Base-by-base conservation (phyloP, 1,140 invertebrate genomes). In the Polyergus mexicanus region DNA sequence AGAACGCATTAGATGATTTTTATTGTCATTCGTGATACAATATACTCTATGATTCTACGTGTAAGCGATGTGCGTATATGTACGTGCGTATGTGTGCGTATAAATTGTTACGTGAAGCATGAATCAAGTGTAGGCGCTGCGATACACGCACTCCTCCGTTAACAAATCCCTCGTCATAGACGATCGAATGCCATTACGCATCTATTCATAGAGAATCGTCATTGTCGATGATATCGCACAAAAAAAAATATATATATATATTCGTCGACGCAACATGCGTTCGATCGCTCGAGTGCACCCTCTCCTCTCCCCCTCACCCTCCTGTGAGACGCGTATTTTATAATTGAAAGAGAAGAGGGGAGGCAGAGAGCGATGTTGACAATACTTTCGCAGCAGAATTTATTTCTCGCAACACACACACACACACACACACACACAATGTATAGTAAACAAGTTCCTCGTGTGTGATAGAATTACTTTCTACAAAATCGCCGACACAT, bases 11-110 rank as follows among this genome's bases (percentile, higher is more conserved):
- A 76, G 47, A 90, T 90, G 89, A 90, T 80, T 86, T 90, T 90
- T 90, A 90, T 90, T 90, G 44, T 60, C 87, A 83, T 86, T 84
- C 66, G 35, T 86, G 58, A 81, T 89, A 89, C 88, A 89, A 74
- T 22, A 88, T 72, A 88, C 16, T 16, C 47, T 71, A 56, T 16
- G 78, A 72, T 74, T 8, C 68, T 60, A 72, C 28, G 32, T 56
- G 68, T 44, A 72, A 72, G 38, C 51, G n/a, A 81, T 41, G 58
- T 19, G 41, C 4, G 13, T 28, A 19, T 81, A 7, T 78, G 44
- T 19, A 4, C 19, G 25, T 65, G 16, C 58, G 22, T 41, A 35
- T 54, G 69, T 32, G 47, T 28, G 22, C 32, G 41, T 8, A 78
- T 25, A 69, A 69, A 68, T 56, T 22, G 32, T 54, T 19, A 78